phyloP scores from a whole-genome alignment of 2,888 invertebrate species.

The Beris chalybata region DNA sequence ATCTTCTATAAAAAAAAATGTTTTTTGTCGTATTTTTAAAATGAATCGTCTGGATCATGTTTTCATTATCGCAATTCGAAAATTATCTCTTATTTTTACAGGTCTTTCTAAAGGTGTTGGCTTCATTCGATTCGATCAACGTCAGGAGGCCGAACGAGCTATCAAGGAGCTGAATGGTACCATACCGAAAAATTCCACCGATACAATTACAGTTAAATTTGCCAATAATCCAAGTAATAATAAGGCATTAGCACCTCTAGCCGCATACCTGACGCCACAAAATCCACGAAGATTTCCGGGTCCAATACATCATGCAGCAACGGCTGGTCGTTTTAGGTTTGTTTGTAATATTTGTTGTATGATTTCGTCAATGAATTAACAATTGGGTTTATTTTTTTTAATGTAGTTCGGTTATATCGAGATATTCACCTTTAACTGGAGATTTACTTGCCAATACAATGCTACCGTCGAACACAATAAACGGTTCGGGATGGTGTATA shows the following conservation, averaged over 20 bases:
- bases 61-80: not conserved
- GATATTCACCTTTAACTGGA: constrained; percentile 86
- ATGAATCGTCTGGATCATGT: too few species aligned
- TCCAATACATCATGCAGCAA: constrained; percentile 61
- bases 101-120: constrained; percentile 94
- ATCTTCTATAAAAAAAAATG: too few species aligned
- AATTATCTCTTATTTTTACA: constrained; percentile 48
- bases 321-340: constrained; percentile 54
- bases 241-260: constrained; percentile 78
- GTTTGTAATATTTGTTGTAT: not conserved
- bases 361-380: not conserved
- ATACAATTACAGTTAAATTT: constrained; percentile 93
- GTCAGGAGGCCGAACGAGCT: constrained; percentile 87
- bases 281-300: constrained; percentile 78
- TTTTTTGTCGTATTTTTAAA: too few species aligned
- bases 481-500: constrained; percentile 78
- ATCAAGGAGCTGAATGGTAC: constrained; percentile 90
- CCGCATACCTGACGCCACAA: constrained; percentile 81
- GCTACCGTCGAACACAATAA: constrained; percentile 82
- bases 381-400: constrained; percentile 7
- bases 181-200: constrained; percentile 83
- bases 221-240: constrained; percentile 92
- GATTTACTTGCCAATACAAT: constrained; percentile 75
- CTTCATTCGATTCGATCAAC: constrained; percentile 91
- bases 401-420: constrained; percentile 55